These are phyloP conservation scores for Sericinus montela DNA, from an alignment of 2,888 invertebrate species.

Conservation along the genomic window DNA sequence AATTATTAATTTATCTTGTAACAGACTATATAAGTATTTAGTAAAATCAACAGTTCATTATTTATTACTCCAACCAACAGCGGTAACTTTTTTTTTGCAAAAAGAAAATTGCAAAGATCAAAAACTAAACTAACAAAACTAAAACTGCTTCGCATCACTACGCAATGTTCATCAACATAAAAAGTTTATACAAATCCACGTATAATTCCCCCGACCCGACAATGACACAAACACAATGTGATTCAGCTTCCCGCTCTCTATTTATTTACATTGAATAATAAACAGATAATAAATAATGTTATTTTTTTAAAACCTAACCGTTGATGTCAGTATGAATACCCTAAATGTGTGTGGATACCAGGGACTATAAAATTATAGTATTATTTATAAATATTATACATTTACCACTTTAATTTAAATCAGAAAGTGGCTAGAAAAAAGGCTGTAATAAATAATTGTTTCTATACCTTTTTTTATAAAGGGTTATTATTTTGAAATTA, in stretches of 20 bases:
- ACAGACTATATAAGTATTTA: no score
- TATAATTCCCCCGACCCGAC: slow-evolving; percentile 39
- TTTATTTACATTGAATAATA: slow-evolving; percentile 72
- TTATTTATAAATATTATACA: no score
- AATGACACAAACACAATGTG: slow-evolving; percentile 56
- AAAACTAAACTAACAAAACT: background rate
- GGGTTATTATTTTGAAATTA: no score
- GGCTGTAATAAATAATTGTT: no score
- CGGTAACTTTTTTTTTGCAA: no score
- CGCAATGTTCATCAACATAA: slow-evolving; percentile 20
- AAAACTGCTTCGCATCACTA: slow-evolving; percentile 23
- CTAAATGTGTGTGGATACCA: slow-evolving; percentile 27
- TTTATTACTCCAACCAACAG: no score
- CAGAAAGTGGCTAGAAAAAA: no score
- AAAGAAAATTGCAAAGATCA: no score
- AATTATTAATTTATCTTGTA: no score
- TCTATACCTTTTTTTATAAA: no score
- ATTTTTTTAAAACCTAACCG: slow-evolving; percentile 52
- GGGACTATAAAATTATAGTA: slow-evolving; percentile 27
- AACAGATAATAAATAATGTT: slow-evolving; percentile 68
- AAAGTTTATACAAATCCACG: slow-evolving; percentile 52
- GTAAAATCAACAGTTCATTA: no score
- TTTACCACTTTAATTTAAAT: no score
- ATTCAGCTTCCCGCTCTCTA: slow-evolving; percentile 53
- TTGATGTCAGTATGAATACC: slow-evolving; percentile 70